These are phyloP conservation scores for Chionodraco myersi DNA, from an alignment of 2,113 vertebrate species.

Conservation along the genomic window DNA sequence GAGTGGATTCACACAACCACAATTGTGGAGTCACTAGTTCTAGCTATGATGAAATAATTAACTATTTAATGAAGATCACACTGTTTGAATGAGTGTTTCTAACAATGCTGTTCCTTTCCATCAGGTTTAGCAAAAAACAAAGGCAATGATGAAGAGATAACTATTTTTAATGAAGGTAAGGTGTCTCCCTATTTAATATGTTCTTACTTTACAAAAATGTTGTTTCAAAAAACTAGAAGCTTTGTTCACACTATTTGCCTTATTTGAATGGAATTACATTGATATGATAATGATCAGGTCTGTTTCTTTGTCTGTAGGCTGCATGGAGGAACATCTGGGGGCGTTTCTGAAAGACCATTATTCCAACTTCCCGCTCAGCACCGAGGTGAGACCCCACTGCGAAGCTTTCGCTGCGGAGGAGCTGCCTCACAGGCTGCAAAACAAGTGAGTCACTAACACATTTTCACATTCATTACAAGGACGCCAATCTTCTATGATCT, in stretches of 20 bases:
- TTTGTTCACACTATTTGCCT: background rate
- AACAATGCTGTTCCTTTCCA: background rate
- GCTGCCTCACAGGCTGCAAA: conserved; percentile 31
- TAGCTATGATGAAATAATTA: background rate
- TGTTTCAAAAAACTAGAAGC: too few relatives aligned
- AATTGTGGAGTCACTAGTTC: background rate
- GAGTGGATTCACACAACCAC: background rate
- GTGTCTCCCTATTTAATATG: background rate
- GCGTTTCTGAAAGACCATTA: conserved; percentile 45
- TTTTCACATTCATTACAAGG: background rate
- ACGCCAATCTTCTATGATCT: background rate
- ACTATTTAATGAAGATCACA: background rate
- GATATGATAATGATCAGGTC: background rate
- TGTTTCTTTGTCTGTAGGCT: conserved; percentile 17
- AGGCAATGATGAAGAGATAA: conserved; percentile 5
- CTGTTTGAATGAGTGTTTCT: background rate
- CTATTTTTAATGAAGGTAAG: conserved; percentile 38
- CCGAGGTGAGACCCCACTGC: background rate
- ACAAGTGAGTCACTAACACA: conserved; percentile 58
- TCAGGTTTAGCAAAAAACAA: conserved; percentile 8
- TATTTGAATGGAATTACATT: background rate
- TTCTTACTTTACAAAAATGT: background rate
- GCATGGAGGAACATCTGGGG: conserved; percentile 38
- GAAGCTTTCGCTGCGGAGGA: background rate
- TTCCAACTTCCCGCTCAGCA: background rate